Evolutionary conservation across 2,113 vertebrate species (phyloP), one percentile per base, ranked within the genome.

Genomic region (Oncorhynchus tshawytscha): DNA sequence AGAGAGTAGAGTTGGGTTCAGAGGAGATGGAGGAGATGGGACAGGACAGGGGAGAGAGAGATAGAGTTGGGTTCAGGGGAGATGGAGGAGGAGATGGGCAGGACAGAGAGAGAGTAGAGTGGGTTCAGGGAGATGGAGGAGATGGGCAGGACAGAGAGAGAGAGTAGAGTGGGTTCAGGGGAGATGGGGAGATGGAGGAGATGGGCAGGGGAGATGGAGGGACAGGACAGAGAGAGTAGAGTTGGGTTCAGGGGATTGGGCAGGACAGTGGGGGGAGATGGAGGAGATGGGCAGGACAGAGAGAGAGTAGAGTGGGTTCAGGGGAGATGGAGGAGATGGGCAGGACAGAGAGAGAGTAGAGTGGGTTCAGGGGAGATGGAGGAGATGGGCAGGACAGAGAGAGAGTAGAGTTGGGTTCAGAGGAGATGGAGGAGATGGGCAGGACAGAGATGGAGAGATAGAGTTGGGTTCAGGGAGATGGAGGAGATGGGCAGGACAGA

Each of bases 1-100:
- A 34, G 31, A 34, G 31, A 34, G 31, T 34, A 34, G 31, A 34
- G 31, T 34, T 34, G 31, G 31, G 31, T 5, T 34, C 31, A 34
- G 31, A 5, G 31, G 4, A 34, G 74, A 70, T 68, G n/a, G n/a
- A n/a, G n/a, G n/a, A n/a, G n/a, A n/a, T n/a, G n/a, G 45, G 91
- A 93, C 91, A 91, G 92, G 92, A 91, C 90, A 90, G n/a, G n/a
- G n/a, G 91, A 86, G 93, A 92, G 90, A 88, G 0, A 85, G 85
- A n/a, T 29, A 29, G 27, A 29, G 27, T 29, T 29, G 25, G 3
- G 27, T 29, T 29, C 27, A 29, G 27, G 6, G 31, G 31, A 25
- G 25, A 25, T 25, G 25, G 25, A 1, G 25, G 25, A 34, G 31
- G 4, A 34, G 74, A 70, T 68, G 45, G 91, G 93, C 91, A 91